These are phyloP conservation scores for Drosophila mimetica DNA, from an alignment of 2,888 invertebrate species.

Conservation along the genomic window DNA sequence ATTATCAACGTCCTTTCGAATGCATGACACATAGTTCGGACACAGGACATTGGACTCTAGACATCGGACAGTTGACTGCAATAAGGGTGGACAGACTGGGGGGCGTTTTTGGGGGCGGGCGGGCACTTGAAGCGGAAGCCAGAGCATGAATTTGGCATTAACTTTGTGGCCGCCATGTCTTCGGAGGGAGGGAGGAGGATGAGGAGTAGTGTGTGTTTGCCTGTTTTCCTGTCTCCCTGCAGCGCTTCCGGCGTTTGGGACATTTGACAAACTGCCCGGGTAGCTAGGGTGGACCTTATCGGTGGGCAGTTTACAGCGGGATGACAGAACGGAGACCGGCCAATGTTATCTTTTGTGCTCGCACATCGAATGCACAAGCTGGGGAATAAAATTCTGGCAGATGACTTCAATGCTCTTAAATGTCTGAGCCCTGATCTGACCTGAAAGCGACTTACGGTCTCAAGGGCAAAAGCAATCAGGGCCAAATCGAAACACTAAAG, in stretches of 20 bases:
- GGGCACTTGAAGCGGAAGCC: conserved; percentile 28
- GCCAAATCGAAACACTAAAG: neutral
- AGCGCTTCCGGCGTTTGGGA: conserved; percentile 38
- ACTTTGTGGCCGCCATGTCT: conserved; percentile 61
- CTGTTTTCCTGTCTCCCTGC: conserved; percentile 36
- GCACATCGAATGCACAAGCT: conserved; percentile 28
- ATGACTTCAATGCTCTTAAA: conserved; percentile 28
- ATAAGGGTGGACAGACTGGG: neutral
- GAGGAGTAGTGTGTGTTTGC: conserved; percentile 14
- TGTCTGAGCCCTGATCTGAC: conserved; percentile 23
- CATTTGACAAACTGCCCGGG: conserved; percentile 63
- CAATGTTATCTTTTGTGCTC: conserved; percentile 27
- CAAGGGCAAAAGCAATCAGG: conserved; percentile 7
- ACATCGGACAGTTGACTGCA: conserved; percentile 24
- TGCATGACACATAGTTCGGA: conserved; percentile 49
- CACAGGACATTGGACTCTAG: neutral
- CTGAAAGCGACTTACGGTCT: conserved; percentile 27
- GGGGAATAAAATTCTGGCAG: conserved; percentile 14
- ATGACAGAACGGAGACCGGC: conserved; percentile 1
- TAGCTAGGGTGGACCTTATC: conserved; percentile 27
- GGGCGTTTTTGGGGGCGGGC: neutral
- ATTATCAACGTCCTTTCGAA: conserved; percentile 64
- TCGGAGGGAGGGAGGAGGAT: neutral
- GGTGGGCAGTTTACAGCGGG: neutral
- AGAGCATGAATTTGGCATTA: conserved; percentile 66